Base-by-base conservation (phyloP, 2,113 vertebrate genomes). In the Alethe castanea region DNA sequence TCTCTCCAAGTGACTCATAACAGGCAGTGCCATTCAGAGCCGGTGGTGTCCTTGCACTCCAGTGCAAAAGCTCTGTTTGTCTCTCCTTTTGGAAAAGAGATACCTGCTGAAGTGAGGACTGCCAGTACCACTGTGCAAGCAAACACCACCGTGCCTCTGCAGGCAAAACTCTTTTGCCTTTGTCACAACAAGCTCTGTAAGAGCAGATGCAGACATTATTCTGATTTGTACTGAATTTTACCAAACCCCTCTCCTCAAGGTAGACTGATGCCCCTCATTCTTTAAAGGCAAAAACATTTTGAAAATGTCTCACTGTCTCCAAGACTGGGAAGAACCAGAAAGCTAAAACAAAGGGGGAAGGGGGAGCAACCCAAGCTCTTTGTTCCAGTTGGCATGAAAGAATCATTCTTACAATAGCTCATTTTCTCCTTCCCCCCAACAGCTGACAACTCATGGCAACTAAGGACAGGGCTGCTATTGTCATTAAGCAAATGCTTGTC, bases 381-480 rank as follows among this genome's bases (percentile, higher is more conserved):
- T 97, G 95, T 94, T 97, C 96, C 92, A 96, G 94, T 91, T 95
- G 96, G 96, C 94, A 88, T 86, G 47, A 91, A 92, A 92, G 47
- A 71, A 88, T 91, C 76, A 81, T 97, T 97, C 96, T 96, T 94
- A 95, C 95, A 96, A 96, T 93, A 95, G 91, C 80, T 90, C 69
- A 92, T 97, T 96, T 94, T 94, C 80, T 96, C 88, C 86, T 94
- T 94, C 83, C 83, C 94, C 86, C 88, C 92, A 96, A 95, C 96
- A 97, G 96, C 95, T 96, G 96, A 95, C 91, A 96, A 53, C 88
- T 86, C 94, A 93, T 92, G 95, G 94, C 96, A 97, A 74, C 83
- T 96, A 94, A 96, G 96, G 96, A 97, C 96, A 97, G 92, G 76
- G 69, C 88, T 97, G 95, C 95, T 96, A 97, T 97, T 97, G 96